A percentile compares a stretch with the other conserved stretches of the same genome.
Conservation (phyloP, 2,113 vertebrate genomes). For the Sphaerodactylus townsendi region DNA sequence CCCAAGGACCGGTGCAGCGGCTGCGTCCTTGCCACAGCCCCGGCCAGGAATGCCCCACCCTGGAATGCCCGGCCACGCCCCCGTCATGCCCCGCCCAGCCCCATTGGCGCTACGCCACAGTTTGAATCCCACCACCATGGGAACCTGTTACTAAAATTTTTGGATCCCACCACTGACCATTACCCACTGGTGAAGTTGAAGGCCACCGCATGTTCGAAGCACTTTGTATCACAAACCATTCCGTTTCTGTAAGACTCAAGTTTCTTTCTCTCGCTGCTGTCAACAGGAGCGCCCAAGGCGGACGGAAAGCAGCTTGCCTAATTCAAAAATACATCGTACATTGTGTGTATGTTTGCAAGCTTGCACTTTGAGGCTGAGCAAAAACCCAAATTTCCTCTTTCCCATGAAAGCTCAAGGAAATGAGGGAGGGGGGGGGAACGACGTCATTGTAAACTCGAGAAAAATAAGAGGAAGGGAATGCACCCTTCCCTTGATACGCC, state of each 20-base stretch:
- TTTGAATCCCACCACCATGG: no score
- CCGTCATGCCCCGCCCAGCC: no score
- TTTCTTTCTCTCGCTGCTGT: neutral
- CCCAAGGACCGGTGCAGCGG: no score
- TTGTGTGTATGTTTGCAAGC: neutral
- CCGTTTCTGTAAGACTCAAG: neutral
- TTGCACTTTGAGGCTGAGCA: neutral
- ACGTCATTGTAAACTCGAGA: conserved; percentile 38
- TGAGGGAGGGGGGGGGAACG: neutral
- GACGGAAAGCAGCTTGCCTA: neutral
- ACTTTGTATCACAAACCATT: neutral
- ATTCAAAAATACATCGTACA: neutral
- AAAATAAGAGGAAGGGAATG: conserved; percentile 61
- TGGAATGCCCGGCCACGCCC: no score
- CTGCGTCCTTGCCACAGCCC: no score
- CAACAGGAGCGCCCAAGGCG: neutral
- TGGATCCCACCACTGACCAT: no score
- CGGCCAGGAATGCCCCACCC: no score
- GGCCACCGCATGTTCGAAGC: no score
- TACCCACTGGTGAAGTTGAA: no score
- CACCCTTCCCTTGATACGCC: conserved; percentile 30
- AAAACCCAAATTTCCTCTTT: conserved; percentile 47
- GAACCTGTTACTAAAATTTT: no score
- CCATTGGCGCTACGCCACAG: no score
- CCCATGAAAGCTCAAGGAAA: conserved; percentile 66